Percentiles rank a stretch among this genome's conserved stretches.
phyloP scores from a whole-genome alignment of 2,888 invertebrate species.

The Dicyrtomina minuta region DNA sequence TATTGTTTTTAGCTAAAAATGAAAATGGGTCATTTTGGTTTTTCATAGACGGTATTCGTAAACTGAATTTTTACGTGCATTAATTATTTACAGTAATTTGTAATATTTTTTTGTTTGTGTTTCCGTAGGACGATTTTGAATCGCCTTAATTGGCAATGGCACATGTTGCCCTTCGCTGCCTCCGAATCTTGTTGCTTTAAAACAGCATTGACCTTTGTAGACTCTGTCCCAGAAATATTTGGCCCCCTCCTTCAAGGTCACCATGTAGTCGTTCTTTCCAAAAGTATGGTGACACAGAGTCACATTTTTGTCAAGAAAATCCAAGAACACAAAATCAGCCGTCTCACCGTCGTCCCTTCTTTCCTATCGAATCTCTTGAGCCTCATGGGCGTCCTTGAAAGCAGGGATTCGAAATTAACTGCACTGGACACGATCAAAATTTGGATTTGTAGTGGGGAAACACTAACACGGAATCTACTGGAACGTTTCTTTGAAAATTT shows the following conservation, averaged over 20 bases:
- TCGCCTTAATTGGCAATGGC: slow-evolving; percentile 85
- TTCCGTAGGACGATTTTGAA: slow-evolving; percentile 67
- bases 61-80: too few species aligned
- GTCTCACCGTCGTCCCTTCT: slow-evolving; percentile 81
- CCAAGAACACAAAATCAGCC: slow-evolving; percentile 64
- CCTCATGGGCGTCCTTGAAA: slow-evolving; percentile 18
- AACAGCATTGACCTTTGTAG: slow-evolving; percentile 87
- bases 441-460: slow-evolving; percentile 86
- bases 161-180: slow-evolving; percentile 70
- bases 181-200: slow-evolving; percentile 80
- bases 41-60: too few species aligned
- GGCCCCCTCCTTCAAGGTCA: slow-evolving; percentile 61
- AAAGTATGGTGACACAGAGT: slow-evolving; percentile 58
- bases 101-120: too few species aligned
- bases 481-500: slow-evolving; percentile 67
- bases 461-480: slow-evolving; percentile 59
- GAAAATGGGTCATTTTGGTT: too few species aligned
- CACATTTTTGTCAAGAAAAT: slow-evolving; percentile 22
- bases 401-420: not conserved
- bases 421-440: slow-evolving; percentile 65
- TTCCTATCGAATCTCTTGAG: slow-evolving; percentile 71
- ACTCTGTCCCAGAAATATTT: slow-evolving; percentile 64
- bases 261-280: slow-evolving; percentile 72
- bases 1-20: too few species aligned
- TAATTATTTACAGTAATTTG: too few species aligned